These are phyloP conservation scores for Plagiodera versicolora DNA, from an alignment of 2,888 invertebrate genomes.

Conservation along the genomic window DNA sequence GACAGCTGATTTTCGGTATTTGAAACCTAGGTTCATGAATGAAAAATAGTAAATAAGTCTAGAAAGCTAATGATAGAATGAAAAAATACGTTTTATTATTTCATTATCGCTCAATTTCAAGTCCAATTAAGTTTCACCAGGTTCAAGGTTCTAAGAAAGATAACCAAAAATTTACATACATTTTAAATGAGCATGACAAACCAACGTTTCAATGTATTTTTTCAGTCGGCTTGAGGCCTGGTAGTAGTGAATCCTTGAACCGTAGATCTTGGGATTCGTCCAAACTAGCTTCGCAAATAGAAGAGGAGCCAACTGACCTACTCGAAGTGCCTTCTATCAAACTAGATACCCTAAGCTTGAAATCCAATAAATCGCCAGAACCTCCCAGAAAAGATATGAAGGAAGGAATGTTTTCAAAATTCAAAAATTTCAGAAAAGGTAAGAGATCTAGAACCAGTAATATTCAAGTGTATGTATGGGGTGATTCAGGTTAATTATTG, in stretches of 20 bases:
- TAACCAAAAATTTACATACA: not conserved
- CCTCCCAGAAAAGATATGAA: slow-evolving; percentile 48
- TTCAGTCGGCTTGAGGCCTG: slow-evolving; percentile 46
- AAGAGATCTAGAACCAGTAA: too few relatives aligned
- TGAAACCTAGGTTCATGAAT: too few relatives aligned
- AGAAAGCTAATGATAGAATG: too few relatives aligned
- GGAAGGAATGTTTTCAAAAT: slow-evolving; percentile 56
- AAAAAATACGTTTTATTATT: too few relatives aligned
- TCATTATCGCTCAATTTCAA: too few relatives aligned
- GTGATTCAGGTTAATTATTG: too few relatives aligned
- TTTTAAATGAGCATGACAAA: not conserved
- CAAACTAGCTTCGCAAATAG: slow-evolving; percentile 51
- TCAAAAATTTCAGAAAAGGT: slow-evolving; percentile 61
- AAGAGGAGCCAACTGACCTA: slow-evolving; percentile 44
- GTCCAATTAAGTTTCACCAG: not conserved
- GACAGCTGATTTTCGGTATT: too few relatives aligned
- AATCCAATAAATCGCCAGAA: slow-evolving; percentile 42
- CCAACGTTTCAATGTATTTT: not conserved
- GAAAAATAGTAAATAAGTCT: too few relatives aligned
- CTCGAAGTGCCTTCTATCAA: slow-evolving; percentile 37
- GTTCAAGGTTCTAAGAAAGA: not conserved
- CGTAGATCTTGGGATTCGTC: slow-evolving; percentile 61
- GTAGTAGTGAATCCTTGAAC: slow-evolving; percentile 57
- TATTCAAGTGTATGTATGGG: too few relatives aligned
- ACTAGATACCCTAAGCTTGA: slow-evolving; percentile 36